Evolutionary conservation across 2,888 invertebrate species (phyloP).

Genomic region (Erannis defoliaria): DNA sequence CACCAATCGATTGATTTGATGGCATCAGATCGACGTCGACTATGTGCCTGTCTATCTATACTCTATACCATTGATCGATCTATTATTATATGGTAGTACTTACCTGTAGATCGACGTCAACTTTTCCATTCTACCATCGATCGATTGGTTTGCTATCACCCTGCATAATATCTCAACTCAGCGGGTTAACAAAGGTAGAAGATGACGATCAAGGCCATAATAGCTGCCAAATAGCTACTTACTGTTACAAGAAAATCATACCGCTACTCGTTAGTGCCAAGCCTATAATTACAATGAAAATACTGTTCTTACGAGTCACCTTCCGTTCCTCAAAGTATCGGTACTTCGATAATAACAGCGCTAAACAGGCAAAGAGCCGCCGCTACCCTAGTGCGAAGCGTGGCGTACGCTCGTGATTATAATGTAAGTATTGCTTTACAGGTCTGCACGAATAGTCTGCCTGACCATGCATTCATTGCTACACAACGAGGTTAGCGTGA

Average conservation of each 20-base stretch:
- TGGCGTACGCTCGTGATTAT: conserved; percentile 38
- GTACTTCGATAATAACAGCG: conserved; percentile 9
- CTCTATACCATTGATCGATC: no score
- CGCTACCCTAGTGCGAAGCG: conserved; percentile 21
- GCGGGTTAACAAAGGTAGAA: no score
- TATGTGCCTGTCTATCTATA: no score
- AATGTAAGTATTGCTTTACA: conserved; percentile 6
- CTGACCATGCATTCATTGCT: conserved; percentile 61
- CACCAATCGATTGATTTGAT: no score
- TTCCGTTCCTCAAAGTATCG: conserved; percentile 16
- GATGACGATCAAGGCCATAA: no score
- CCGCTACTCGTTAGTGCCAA: neutral
- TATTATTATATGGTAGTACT: no score
- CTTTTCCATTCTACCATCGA: no score
- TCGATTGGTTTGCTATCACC: no score
- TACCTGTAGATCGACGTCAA: no score
- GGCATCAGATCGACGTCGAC: no score
- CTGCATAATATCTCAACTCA: no score
- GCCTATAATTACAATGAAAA: neutral
- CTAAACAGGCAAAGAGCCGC: conserved; percentile 6
- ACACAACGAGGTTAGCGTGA: conserved; percentile 62
- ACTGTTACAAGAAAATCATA: neutral
- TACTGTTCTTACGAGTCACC: conserved; percentile 2
- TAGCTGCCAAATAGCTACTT: no score
- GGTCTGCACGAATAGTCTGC: conserved; percentile 16